Percentiles rank a stretch among this genome's conserved stretches.
phyloP scores from a whole-genome alignment of 2,888 invertebrate species.

The Steinernema hermaphroditum region DNA sequence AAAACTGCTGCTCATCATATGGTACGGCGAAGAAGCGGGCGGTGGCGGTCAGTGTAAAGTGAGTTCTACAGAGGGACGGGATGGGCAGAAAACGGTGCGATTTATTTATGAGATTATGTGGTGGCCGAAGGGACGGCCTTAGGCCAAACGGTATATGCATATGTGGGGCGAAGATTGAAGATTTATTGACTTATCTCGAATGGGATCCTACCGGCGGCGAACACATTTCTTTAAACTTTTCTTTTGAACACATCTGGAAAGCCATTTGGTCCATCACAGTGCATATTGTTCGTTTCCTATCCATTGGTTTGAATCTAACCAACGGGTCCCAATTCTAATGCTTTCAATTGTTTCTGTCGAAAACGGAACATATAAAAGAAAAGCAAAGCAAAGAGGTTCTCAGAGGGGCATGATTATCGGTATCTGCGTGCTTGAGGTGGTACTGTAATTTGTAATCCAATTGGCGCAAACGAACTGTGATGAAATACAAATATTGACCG shows the following conservation, averaged over 20 bases:
- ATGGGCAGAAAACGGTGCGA: slow-evolving; percentile 1
- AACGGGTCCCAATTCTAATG: no score
- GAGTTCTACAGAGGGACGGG: not conserved
- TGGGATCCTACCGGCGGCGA: not conserved
- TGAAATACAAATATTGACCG: no score
- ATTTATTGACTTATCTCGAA: slow-evolving; percentile 25
- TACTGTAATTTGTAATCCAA: no score
- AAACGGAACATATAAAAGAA: no score
- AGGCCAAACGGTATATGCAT: slow-evolving; percentile 4
- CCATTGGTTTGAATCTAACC: no score
- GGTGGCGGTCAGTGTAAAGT: slow-evolving; percentile 16
- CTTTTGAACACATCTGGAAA: slow-evolving; percentile 18
- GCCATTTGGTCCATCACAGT: no score
- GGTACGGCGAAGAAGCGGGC: not conserved
- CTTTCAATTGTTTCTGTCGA: no score
- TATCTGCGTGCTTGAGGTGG: no score
- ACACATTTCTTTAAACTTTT: not conserved
- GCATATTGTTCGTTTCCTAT: no score
- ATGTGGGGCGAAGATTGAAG: not conserved
- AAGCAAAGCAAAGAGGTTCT: no score
- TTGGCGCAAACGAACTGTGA: no score
- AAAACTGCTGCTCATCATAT: slow-evolving; percentile 28
- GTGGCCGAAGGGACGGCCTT: not conserved
- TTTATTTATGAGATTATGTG: slow-evolving; percentile 23
- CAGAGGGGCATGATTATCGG: no score